phyloP scores from a whole-genome alignment of 2,888 invertebrate genomes.

The Lissocephala sabroskyi region DNA sequence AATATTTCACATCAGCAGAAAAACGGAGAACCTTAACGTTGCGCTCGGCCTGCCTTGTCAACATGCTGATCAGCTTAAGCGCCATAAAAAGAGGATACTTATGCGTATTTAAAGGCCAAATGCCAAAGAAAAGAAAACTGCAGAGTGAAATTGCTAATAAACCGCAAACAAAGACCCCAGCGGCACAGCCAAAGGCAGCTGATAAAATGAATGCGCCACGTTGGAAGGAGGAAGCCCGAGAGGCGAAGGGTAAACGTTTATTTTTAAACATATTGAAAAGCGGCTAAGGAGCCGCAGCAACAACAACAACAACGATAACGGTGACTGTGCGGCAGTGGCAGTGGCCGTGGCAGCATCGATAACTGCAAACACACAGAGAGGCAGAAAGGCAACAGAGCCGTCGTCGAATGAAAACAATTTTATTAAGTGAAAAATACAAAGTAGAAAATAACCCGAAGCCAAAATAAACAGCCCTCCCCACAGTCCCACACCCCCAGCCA shows the following conservation, averaged over 20 bases:
- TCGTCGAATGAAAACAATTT: conserved; percentile 56
- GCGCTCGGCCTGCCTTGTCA: background rate
- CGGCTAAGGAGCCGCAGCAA: conserved; percentile 34
- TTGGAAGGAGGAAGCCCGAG: conserved; percentile 17
- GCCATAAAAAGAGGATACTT: conserved; percentile 8
- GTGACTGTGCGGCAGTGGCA: too few relatives aligned
- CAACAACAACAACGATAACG: background rate
- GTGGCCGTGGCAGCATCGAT: conserved; percentile 22
- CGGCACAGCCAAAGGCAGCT: conserved; percentile 9
- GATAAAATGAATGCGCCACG: background rate
- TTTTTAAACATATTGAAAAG: conserved; percentile 64
- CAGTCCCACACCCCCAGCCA: too few relatives aligned
- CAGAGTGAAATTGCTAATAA: conserved; percentile 48
- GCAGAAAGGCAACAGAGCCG: too few relatives aligned
- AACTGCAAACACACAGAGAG: too few relatives aligned
- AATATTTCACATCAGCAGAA: conserved; percentile 26
- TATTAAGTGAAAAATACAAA: conserved; percentile 58
- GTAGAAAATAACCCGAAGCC: conserved; percentile 52
- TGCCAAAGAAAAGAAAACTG: conserved; percentile 13
- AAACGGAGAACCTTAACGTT: too few relatives aligned
- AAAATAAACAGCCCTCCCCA: conserved; percentile 46
- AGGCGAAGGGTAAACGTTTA: conserved; percentile 32
- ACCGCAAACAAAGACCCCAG: conserved; percentile 24
- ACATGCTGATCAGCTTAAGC: conserved; percentile 18
- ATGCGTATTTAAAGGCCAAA: conserved; percentile 15